Evolutionary conservation across 23 tunicate genomes (phyloP).

Genomic region (Halocynthia roretzi): DNA sequence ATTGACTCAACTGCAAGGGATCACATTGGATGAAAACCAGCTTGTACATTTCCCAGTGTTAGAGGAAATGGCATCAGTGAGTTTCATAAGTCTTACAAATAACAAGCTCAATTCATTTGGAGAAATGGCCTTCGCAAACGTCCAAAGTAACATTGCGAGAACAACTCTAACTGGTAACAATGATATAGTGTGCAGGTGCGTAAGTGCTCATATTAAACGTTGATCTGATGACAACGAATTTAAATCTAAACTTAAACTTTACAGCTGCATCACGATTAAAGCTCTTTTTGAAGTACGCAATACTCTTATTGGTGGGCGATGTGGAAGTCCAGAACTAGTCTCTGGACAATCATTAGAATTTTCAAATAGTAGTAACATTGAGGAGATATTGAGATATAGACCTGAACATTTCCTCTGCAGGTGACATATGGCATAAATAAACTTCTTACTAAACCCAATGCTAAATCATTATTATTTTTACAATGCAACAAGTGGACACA

Average conservation of each 20-base stretch:
- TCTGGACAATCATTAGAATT: neutral
- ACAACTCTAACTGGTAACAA: too few relatives aligned
- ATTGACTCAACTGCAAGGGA: constrained; percentile 3
- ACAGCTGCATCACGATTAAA: constrained; percentile 16
- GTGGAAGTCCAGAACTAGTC: constrained; percentile 5
- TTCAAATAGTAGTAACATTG: neutral
- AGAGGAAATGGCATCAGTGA: constrained; percentile 8
- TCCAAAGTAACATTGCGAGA: constrained; percentile 4
- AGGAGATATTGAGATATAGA: neutral
- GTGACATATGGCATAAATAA: neutral
- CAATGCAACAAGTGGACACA: constrained; percentile 7
- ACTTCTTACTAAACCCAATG: too few relatives aligned
- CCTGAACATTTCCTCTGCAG: constrained; percentile 25
- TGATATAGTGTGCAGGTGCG: too few relatives aligned
- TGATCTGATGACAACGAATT: too few relatives aligned
- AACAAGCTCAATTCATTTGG: constrained; percentile 18
- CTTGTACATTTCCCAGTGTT: constrained; percentile 14
- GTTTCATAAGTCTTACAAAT: neutral
- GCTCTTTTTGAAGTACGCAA: constrained; percentile 15
- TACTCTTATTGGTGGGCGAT: neutral
- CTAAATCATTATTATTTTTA: neutral
- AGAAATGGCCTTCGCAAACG: constrained; percentile 13
- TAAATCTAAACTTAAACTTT: neutral
- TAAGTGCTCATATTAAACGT: too few relatives aligned
- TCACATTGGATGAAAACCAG: constrained; percentile 16